phyloP scores from a whole-genome alignment of 2,888 invertebrate species.

The Tachina grossa region DNA sequence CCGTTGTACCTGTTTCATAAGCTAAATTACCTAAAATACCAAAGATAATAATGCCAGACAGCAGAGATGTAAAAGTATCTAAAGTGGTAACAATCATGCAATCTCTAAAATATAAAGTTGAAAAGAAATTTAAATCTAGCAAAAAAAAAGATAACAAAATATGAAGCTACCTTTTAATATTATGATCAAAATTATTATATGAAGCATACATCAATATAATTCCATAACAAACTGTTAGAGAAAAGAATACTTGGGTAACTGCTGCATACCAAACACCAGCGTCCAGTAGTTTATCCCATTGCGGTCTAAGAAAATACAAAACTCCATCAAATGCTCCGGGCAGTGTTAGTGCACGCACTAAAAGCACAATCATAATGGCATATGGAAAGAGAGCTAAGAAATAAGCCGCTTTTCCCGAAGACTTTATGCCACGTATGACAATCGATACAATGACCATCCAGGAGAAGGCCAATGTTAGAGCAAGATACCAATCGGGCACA shows the following conservation, averaged over 20 bases:
- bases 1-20: slow-evolving; percentile 85
- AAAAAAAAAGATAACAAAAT: not conserved
- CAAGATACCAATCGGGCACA: slow-evolving; percentile 84
- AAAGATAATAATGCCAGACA: slow-evolving; percentile 92
- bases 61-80: slow-evolving; percentile 91
- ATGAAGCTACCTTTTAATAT: slow-evolving; percentile 83
- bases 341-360: slow-evolving; percentile 85
- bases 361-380: slow-evolving; percentile 85
- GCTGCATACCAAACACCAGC: slow-evolving; percentile 86
- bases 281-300: slow-evolving; percentile 84
- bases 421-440: slow-evolving; percentile 84
- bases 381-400: slow-evolving; percentile 88
- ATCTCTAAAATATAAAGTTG: slow-evolving; percentile 84
- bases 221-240: slow-evolving; percentile 86
- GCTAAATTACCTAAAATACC: slow-evolving; percentile 92
- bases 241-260: slow-evolving; percentile 86
- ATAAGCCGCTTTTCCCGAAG: slow-evolving; percentile 87
- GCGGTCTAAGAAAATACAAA: slow-evolving; percentile 86
- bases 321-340: slow-evolving; percentile 86
- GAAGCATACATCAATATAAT: slow-evolving; percentile 86
- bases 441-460: slow-evolving; percentile 84
- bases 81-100: slow-evolving; percentile 91
- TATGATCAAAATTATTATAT: slow-evolving; percentile 85
- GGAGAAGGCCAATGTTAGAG: slow-evolving; percentile 83
- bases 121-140: slow-evolving; percentile 1